Evolutionary conservation across 35 echinoderm and acorn worm species (phyloP), one percentile per base, ranked within the genome.

Genomic region (Acanthaster planci): DNA sequence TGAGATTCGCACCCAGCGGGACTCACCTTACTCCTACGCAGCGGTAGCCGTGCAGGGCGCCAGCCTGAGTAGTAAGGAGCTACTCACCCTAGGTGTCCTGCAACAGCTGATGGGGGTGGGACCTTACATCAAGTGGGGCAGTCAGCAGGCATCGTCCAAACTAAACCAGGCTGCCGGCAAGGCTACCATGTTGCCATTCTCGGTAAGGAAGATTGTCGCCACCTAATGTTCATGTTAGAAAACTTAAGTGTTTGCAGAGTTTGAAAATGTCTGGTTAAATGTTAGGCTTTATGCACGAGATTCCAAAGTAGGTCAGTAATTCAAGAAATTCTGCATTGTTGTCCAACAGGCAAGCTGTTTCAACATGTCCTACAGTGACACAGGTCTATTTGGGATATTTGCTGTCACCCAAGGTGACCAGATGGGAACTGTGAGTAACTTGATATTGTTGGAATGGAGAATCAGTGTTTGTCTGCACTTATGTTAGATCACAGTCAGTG

Each of bases 361-460:
- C 67, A 99, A 99, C 68, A 44, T 99, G 40, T 77, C 85, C 12
- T 99, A 99, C 89, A 80, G 77, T 54, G 96, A 99, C 78, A 64
- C 96, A 36, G 96, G 96, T 42, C 27, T 94, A 39, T 99, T 99
- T 89, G 96, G 96, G 15, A 67, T 94, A n/a, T 94, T 85, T 86
- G 96, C 89, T 78, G 75, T 92, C 40, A 83, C 89, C 39, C 92
- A 91, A 16, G 82, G 85, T 38, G 85, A 85, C 19, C 81, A 99
- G 21, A 94, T 99, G 92, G 81, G 84, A 19, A 80, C 88, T 12
- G 96, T 99, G 83, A 99, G 96, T 86, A 55, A 27, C 54, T 4
- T 47, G 4, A 12, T 47, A 6, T 47, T 47, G 4, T 47, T 47
- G 12, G 42, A 47, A 47, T 47, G 42, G 12, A 47, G 12, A 6